Evolutionary conservation across 2,113 vertebrate species (phyloP).

Genomic region (Arizona elegans): DNA sequence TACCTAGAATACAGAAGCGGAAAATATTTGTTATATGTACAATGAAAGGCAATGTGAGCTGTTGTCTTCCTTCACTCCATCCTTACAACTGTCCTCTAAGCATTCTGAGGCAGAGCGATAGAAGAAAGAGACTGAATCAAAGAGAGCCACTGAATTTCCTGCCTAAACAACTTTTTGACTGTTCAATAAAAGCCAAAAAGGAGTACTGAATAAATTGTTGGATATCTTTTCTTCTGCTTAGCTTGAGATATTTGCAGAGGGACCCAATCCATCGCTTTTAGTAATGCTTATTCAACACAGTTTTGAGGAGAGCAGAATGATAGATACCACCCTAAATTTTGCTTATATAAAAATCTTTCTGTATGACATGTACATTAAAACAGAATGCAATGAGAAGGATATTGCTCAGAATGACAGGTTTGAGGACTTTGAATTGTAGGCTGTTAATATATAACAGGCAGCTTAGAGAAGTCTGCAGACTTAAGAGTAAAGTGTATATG

Average conservation of each 20-base stretch:
- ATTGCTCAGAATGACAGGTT: neutral
- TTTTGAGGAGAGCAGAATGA: neutral
- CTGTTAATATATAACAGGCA: neutral
- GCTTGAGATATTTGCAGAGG: neutral
- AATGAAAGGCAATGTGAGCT: neutral
- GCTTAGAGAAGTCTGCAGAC: neutral
- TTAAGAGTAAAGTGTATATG: neutral
- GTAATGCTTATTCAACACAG: neutral
- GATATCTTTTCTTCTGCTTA: neutral
- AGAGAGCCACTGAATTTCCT: neutral
- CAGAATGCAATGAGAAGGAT: neutral
- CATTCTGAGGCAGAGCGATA: neutral
- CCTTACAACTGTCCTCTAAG: too few relatives aligned
- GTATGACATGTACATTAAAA: neutral
- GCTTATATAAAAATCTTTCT: neutral
- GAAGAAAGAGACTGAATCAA: neutral
- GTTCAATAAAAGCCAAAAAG: neutral
- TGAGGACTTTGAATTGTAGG: neutral
- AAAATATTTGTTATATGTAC: neutral
- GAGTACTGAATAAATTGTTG: neutral
- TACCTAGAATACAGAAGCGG: constrained; percentile 76
- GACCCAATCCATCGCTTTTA: neutral
- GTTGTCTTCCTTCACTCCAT: neutral
- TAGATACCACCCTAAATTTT: neutral
- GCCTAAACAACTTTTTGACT: neutral